These are phyloP conservation scores for Lordiphosa stackelbergi DNA, from an alignment of 1,140 invertebrate species.

Conservation along the genomic window DNA sequence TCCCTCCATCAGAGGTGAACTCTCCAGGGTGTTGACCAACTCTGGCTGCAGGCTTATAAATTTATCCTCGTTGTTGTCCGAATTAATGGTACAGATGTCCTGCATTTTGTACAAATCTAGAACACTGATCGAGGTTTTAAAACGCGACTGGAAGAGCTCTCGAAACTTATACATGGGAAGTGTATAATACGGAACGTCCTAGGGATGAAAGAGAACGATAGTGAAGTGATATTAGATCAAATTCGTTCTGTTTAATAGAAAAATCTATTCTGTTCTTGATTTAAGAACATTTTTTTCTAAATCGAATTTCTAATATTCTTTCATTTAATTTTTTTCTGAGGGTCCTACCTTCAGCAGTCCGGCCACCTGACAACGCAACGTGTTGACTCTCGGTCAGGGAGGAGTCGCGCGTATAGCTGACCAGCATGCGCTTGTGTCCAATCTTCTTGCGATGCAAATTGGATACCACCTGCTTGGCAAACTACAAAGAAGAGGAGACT, in stretches of 20 bases:
- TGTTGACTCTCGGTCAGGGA: slow-evolving; percentile 82
- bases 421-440: slow-evolving; percentile 89
- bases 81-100: slow-evolving; percentile 86
- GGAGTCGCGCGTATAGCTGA: slow-evolving; percentile 83
- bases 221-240: too few relatives aligned
- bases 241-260: too few relatives aligned
- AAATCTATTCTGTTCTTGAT: too few relatives aligned
- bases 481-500: slow-evolving; percentile 27
- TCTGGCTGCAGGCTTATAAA: slow-evolving; percentile 83
- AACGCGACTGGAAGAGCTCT: slow-evolving; percentile 90
- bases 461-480: slow-evolving; percentile 88
- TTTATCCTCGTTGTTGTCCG: slow-evolving; percentile 82
- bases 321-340: too few relatives aligned
- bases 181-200: slow-evolving; percentile 86
- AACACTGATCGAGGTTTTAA: slow-evolving; percentile 86
- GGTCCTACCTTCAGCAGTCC: slow-evolving; percentile 79
- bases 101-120: slow-evolving; percentile 89
- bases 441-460: slow-evolving; percentile 89
- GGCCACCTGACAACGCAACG: slow-evolving; percentile 82
- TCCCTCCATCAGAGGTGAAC: slow-evolving; percentile 67
- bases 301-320: too few relatives aligned
- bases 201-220: background rate
- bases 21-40: slow-evolving; percentile 75
- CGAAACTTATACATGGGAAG: slow-evolving; percentile 91
- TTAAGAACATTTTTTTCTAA: too few relatives aligned